Percentiles rank a stretch among this genome's conserved stretches.
phyloP scores from a whole-genome alignment of 2,888 invertebrate species.

The Drosophila anomelani region DNA sequence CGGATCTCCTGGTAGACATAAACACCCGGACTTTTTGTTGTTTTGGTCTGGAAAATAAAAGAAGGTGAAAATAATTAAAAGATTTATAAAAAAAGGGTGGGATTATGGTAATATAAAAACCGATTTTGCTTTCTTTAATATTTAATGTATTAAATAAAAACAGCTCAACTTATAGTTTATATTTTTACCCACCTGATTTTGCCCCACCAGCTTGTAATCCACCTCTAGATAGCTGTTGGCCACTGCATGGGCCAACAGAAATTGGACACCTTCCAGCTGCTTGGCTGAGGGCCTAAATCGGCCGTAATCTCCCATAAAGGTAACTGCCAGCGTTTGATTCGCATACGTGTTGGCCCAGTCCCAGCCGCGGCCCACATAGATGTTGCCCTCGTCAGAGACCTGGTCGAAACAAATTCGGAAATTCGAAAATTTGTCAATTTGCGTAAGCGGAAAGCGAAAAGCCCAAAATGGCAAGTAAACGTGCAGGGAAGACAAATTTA shows the following conservation, averaged over 20 bases:
- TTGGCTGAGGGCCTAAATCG: slow-evolving; percentile 83
- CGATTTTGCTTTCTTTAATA: too few species aligned
- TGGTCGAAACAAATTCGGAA: slow-evolving; percentile 38
- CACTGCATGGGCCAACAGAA: slow-evolving; percentile 84
- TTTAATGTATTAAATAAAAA: too few species aligned
- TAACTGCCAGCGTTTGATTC: slow-evolving; percentile 85
- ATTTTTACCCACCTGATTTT: slow-evolving; percentile 85
- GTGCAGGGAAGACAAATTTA: slow-evolving; percentile 47
- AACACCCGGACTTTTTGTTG: slow-evolving; percentile 85
- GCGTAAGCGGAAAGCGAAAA: slow-evolving; percentile 53
- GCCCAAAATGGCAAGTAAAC: slow-evolving; percentile 45
- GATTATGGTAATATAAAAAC: background rate
- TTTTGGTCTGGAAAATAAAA: slow-evolving; percentile 78
- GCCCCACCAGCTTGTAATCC: slow-evolving; percentile 85
- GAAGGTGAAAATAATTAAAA: background rate
- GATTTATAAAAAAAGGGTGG: background rate
- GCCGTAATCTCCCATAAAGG: slow-evolving; percentile 85
- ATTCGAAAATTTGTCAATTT: slow-evolving; percentile 44
- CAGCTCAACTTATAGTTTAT: background rate
- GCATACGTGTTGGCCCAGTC: slow-evolving; percentile 86
- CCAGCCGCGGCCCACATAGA: slow-evolving; percentile 86
- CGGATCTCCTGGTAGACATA: slow-evolving; percentile 85
- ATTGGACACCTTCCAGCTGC: slow-evolving; percentile 85
- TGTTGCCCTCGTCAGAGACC: slow-evolving; percentile 86
- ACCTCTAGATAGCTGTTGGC: slow-evolving; percentile 83